A percentile compares a stretch with the other conserved stretches of the same genome.
Evolutionary conservation across 2,888 invertebrate genomes (phyloP).

Genomic region (Heliothis peltigera): DNA sequence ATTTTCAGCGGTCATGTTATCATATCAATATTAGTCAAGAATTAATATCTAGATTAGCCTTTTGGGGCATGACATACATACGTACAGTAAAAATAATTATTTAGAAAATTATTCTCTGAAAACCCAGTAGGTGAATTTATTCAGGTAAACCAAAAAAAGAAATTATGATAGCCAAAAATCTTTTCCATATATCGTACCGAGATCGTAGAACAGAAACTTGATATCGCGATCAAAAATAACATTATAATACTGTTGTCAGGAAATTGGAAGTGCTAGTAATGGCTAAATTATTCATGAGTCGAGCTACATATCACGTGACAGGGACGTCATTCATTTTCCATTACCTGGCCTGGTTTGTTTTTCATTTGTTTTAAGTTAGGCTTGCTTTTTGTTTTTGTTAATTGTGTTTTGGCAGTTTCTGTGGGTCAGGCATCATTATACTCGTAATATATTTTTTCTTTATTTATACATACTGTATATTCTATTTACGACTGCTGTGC

Average conservation of each 20-base stretch:
- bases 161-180: not conserved
- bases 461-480: too few relatives aligned
- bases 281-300: slow-evolving; percentile 74
- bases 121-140: not conserved
- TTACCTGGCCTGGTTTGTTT: slow-evolving; percentile 34
- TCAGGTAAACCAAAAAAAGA: not conserved
- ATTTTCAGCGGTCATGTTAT: not conserved
- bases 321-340: slow-evolving; percentile 47
- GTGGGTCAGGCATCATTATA: too few relatives aligned
- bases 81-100: too few relatives aligned
- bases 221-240: slow-evolving; percentile 67
- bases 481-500: too few relatives aligned
- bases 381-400: not conserved
- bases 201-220: slow-evolving; percentile 35
- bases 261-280: slow-evolving; percentile 76
- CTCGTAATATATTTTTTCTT: too few relatives aligned
- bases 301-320: slow-evolving; percentile 59
- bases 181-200: slow-evolving; percentile 8
- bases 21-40: not conserved
- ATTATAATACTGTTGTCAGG: slow-evolving; percentile 64
- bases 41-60: not conserved
- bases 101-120: too few relatives aligned
- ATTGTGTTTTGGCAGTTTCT: slow-evolving; percentile 1
- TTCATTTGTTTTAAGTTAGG: slow-evolving; percentile 9
- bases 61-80: too few relatives aligned